Evolutionary conservation across 2,888 invertebrate genomes (phyloP), one percentile per base, ranked within the genome.

Genomic region (Leptinotarsa rubiginosa): DNA sequence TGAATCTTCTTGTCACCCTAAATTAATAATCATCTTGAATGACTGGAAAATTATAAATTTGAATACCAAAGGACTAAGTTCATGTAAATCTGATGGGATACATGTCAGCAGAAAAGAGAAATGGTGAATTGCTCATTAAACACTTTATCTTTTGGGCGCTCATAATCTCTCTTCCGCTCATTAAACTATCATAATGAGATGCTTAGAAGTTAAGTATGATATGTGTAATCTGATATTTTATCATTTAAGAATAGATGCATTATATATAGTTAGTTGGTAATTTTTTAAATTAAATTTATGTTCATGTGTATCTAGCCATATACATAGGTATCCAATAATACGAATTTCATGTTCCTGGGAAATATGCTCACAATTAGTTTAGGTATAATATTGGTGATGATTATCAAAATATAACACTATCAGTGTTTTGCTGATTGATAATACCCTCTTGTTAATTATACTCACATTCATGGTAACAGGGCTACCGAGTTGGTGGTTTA

Each of bases 1-100:
- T 41, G 10, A 41, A 41, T 2, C 10, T 10, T 41, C 41, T 41
- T 41, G 41, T 41, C 41, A 41, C 41, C 41, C 41, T 41, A 41
- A 10, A 41, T 10, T 10, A 41, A 10, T 41, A 41, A 10, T 12
- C 13, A 22, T 22, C 56, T 3, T 56, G 12, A 13, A 22, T 22
- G 54, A 56, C 22, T 56, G 54, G 15, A 20, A 12, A 20, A 56
- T 20, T 25, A 22, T 56, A 56, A 12, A 10, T 22, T 22, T 4
- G 4, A 56, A 56, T 56, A 56, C 56, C 56, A 56, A 56, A 56
- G 56, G 56, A 13, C 56, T 56, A 56, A 22, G 13, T 56, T 22
- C 13, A 22, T 50, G 3, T 50, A 41, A 41, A 16, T 50, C 16
- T 50, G 50, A 50, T 50, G 50, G 15, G 15, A 50, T 50, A 15